Base-by-base conservation (phyloP, 2,888 invertebrate genomes). In the Xanthia togata region DNA sequence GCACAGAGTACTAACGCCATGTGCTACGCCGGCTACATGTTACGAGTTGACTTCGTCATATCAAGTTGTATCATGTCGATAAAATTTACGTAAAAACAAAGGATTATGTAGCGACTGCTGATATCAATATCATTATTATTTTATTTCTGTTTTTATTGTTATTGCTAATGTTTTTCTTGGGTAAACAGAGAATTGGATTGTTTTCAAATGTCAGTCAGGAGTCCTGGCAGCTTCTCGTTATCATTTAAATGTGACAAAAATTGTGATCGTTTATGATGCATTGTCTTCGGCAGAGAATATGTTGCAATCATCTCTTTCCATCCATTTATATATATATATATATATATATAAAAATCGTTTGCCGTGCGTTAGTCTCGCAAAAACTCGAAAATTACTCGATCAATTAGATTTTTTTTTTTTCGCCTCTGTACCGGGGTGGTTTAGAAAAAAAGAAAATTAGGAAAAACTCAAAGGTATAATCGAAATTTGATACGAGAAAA, bases 1-100 rank as follows among this genome's bases (percentile, higher is more conserved):
- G 59, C 63, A 35, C 41, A 14, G 31, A 83, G 53, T 63, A 70
- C 35, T 38, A 63, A 41, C 47, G 35, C 73, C 67, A 83, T 69
- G 76, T 75, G 79, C 60, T 83, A 20, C 44, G 70, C 73, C n/a
- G 35, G 12, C 35, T 20, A 62, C 11, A 38, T 62, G 59, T 72
- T 64, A 83, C 70, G 69, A 60, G 55, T 50, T 31, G 17, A 47
- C 57, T 69, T 72, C 75, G 70, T 82, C 86, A 81, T 70, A 70
- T 53, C 76, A 47, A 68, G 14, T 70, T 76, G 72, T 89, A 84
- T 86, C 82, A 50, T 57, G 63, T 64, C 50, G 83, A 88, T 84
- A 85, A 84, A 78, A 77, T 79, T 87, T 75, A 89, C 87, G 83
- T 86, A 77, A 78, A 86, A 76, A 80, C 84, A 81, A 80, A 70